These are phyloP conservation scores for Thysanoteuthis rhombus DNA, from an alignment of 2,888 invertebrate species.

Conservation along the genomic window DNA sequence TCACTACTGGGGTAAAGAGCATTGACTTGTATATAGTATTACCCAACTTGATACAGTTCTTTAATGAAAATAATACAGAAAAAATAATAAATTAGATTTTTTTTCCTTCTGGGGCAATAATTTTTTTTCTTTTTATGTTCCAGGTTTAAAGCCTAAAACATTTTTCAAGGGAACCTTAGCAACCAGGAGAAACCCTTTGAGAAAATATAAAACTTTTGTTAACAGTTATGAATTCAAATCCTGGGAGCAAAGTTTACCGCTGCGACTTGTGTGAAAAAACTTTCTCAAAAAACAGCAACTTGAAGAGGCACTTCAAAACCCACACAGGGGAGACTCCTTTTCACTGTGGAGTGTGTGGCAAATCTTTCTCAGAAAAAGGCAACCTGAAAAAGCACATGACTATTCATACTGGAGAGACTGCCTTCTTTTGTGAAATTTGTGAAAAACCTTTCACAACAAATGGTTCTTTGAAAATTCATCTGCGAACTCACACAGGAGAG, in stretches of 20 bases:
- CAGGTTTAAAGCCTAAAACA: no score
- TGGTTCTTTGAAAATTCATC: neutral
- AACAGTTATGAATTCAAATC: neutral
- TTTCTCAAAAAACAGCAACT: neutral
- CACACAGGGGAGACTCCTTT: neutral
- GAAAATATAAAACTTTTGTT: no score
- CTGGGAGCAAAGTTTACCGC: neutral
- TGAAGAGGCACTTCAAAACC: neutral
- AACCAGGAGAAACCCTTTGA: no score
- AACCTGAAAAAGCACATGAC: neutral
- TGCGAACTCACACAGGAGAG: neutral
- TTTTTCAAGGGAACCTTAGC: no score
- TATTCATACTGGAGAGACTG: neutral
- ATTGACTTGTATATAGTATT: no score
- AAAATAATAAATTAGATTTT: no score
- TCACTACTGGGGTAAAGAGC: no score
- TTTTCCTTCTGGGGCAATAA: no score
- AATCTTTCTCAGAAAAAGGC: neutral
- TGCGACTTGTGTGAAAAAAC: neutral
- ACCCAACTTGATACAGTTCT: no score
- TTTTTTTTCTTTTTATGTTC: no score
- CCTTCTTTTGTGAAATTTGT: neutral
- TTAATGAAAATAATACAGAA: no score
- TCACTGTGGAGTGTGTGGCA: slow-evolving; percentile 13
- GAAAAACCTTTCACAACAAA: neutral